Percentiles rank a stretch among this genome's conserved stretches.
These are phyloP conservation scores for Euwallacea similis DNA, from an alignment of 1,140 invertebrate genomes.

Conservation along the genomic window DNA sequence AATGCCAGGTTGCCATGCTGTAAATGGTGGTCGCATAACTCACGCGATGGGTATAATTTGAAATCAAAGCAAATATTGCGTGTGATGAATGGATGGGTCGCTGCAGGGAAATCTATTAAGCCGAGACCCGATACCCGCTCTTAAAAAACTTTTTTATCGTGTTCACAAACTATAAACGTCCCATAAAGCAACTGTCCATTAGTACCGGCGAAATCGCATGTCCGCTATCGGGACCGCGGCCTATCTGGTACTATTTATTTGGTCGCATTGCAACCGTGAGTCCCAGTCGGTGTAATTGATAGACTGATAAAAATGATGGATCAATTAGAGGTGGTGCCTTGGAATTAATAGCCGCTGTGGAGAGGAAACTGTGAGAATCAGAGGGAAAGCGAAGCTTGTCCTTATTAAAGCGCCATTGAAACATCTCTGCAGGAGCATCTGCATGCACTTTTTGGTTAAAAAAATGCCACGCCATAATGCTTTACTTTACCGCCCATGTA, in stretches of 20 bases:
- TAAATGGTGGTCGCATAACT: slow-evolving; percentile 18
- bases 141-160: slow-evolving; percentile 18
- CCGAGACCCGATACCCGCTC: slow-evolving; percentile 5
- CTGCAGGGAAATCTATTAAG: slow-evolving; percentile 5
- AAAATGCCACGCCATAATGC: too few relatives aligned
- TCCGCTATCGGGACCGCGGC: slow-evolving; percentile 17
- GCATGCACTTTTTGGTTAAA: too few relatives aligned
- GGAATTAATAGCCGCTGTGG: too few relatives aligned
- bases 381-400: too few relatives aligned
- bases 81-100: slow-evolving; percentile 20
- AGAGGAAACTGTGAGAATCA: too few relatives aligned
- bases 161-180: slow-evolving; percentile 26
- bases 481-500: too few relatives aligned
- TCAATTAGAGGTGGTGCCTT: slow-evolving; percentile 17
- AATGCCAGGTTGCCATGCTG: slow-evolving; percentile 8
- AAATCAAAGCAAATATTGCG: slow-evolving; percentile 28
- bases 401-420: too few relatives aligned
- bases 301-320: slow-evolving; percentile 30
- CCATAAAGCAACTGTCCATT: slow-evolving; percentile 27
- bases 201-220: slow-evolving; percentile 25
- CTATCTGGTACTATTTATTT: slow-evolving; percentile 31
- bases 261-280: slow-evolving; percentile 17
- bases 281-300: slow-evolving; percentile 22
- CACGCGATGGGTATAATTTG: slow-evolving; percentile 22
- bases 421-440: too few relatives aligned